Percentiles rank a stretch among this genome's conserved stretches.
Evolutionary conservation across 2,797 vertebrate species (phyloP).

Genomic region (Poeciliopsis paucimaculata): DNA sequence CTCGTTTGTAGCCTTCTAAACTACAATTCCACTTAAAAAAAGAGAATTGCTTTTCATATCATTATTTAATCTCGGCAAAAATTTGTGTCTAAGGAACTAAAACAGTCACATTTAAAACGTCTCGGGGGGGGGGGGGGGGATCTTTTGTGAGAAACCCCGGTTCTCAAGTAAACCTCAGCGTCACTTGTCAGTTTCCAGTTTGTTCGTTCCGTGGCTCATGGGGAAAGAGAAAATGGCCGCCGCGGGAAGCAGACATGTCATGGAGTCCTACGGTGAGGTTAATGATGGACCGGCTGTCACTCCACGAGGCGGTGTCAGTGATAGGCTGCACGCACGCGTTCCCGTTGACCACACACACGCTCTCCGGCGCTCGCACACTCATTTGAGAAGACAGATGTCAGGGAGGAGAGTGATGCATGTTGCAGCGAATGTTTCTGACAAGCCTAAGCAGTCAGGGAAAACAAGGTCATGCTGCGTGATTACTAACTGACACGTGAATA

Average conservation of each 20-base stretch:
- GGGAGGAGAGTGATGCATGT: slow-evolving; percentile 71
- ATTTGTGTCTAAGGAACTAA: neutral
- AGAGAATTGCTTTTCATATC: neutral
- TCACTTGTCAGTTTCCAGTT: slow-evolving; percentile 36
- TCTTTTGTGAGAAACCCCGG: slow-evolving; percentile 20
- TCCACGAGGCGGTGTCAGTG: slow-evolving; percentile 57
- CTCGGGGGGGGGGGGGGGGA: no score
- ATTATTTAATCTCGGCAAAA: neutral
- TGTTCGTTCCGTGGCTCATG: slow-evolving; percentile 45
- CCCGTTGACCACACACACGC: slow-evolving; percentile 54
- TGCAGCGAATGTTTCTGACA: slow-evolving; percentile 76
- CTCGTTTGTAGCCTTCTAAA: neutral
- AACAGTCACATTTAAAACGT: neutral
- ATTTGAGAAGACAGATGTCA: slow-evolving; percentile 54
- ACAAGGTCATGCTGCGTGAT: slow-evolving; percentile 71
- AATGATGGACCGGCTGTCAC: slow-evolving; percentile 72
- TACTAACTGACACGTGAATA: slow-evolving; percentile 76
- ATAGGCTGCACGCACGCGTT: slow-evolving; percentile 59
- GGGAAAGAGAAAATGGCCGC: slow-evolving; percentile 62
- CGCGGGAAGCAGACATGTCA: slow-evolving; percentile 58
- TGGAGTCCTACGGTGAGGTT: slow-evolving; percentile 68
- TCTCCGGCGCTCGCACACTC: slow-evolving; percentile 15
- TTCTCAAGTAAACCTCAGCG: slow-evolving; percentile 22
- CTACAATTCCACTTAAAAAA: neutral
- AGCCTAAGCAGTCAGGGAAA: slow-evolving; percentile 71